Evolutionary conservation across 2,797 vertebrate species (phyloP), one percentile per base, ranked within the genome.

Genomic region (Sebastes ruberrimus): DNA sequence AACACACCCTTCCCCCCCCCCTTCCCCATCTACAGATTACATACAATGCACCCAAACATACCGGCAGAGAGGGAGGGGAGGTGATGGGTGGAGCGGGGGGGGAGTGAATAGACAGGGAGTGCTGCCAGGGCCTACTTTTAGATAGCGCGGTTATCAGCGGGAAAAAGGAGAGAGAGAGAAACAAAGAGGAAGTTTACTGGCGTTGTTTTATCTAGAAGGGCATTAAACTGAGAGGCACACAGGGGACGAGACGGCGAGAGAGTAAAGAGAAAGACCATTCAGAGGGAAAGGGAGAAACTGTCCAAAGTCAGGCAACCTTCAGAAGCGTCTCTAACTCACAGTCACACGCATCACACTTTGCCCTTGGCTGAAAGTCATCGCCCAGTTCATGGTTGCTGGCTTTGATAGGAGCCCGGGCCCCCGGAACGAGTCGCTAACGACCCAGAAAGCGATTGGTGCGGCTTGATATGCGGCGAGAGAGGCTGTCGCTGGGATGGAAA

Each of bases 111-210:
- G 84, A 86, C 71, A 57, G 82, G 63, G 75, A 85, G 52, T 30
- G 85, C 89, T 90, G 89, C 89, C 90, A 87, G 82, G 65, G 76
- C 83, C 86, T 89, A 82, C 88, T 92, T 93, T 92, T 83, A 94
- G 93, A 94, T 94, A 94, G 82, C 33, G 65, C 74, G 82, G 85
- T 95, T 95, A 95, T 95, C 93, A 94, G 93, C 35, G 23, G 66
- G 78, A 71, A 73, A 82, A 82, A 76, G 57, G 75, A 83, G 80
- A 56, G 76, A 46, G 73, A 70, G 73, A 85, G 83, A 91, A 92
- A 94, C 89, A 94, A 92, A 92, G 82, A 90, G 83, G 82, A 94
- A 90, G 90, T 92, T 93, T 92, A 91, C 89, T 78, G 91, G 38
- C 57, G 78, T 89, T 86, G 89, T 93, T 94, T 95, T 93, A 93